A percentile compares a stretch with the other conserved stretches of the same genome.
These are phyloP conservation scores for Lepeophtheirus nordmannii DNA, from an alignment of 2,888 invertebrate genomes.

Conservation along the genomic window DNA sequence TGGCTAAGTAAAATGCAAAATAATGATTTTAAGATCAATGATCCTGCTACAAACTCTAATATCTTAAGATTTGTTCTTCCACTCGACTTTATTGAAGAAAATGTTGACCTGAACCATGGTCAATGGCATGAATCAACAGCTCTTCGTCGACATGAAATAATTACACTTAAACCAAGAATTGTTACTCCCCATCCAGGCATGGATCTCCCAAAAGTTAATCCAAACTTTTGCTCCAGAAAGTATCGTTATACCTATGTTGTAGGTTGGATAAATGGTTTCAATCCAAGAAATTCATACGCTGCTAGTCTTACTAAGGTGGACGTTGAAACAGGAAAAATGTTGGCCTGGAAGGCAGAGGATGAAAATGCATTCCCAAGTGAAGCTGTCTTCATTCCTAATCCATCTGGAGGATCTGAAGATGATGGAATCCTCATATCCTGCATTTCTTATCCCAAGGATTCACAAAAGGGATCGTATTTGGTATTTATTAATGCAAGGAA, in stretches of 20 bases:
- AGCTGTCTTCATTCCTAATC: constrained; percentile 1
- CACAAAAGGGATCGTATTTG: not conserved
- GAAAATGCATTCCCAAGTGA: constrained; percentile 5
- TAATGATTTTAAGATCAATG: constrained; percentile 25
- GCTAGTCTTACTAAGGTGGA: constrained; percentile 9
- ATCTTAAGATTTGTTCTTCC: constrained; percentile 37
- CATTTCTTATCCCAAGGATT: not conserved
- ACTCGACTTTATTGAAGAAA: constrained; percentile 27
- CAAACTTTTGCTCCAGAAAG: not conserved
- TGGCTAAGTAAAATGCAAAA: constrained; percentile 31
- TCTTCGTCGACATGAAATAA: not conserved
- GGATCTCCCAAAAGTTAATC: constrained; percentile 8
- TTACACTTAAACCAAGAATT: not conserved
- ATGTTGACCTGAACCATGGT: not conserved
- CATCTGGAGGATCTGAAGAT: not conserved
- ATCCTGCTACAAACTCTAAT: constrained; percentile 29
- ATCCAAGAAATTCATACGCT: constrained; percentile 2
- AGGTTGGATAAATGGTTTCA: constrained; percentile 9
- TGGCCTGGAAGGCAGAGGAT: not conserved
- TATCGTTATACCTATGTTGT: constrained; percentile 7
- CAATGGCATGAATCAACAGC: not conserved
- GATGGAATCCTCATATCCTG: constrained; percentile 13
- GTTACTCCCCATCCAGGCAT: not conserved
- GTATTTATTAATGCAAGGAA: constrained; percentile 11
- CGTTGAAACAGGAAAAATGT: constrained; percentile 6